These are phyloP conservation scores for Lepeophtheirus nordmannii DNA, from an alignment of 2,888 invertebrate species.

Conservation along the genomic window DNA sequence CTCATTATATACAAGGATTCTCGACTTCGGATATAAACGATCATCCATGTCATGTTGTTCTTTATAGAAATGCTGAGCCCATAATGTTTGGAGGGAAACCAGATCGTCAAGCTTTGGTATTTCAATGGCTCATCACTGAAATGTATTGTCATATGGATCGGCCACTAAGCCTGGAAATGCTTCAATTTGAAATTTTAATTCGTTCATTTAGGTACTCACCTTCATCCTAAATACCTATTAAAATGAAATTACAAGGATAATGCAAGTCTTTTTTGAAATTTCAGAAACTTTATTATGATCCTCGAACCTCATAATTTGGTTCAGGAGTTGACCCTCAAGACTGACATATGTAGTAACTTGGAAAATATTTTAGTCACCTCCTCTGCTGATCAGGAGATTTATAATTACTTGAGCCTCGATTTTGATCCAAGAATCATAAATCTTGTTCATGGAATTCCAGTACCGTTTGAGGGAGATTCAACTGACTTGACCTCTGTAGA, in stretches of 20 bases:
- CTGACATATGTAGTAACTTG: neutral
- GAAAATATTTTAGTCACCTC: neutral
- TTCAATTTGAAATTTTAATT: slow-evolving; percentile 12
- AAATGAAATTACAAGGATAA: too few species aligned
- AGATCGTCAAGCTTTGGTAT: slow-evolving; percentile 11
- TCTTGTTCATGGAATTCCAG: slow-evolving; percentile 11
- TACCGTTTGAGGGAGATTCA: slow-evolving; percentile 6
- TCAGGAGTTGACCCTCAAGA: neutral
- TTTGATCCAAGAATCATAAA: neutral
- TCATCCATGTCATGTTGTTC: neutral
- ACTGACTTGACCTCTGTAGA: neutral
- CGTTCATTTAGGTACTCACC: slow-evolving; percentile 20
- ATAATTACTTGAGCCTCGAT: neutral
- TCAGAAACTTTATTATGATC: neutral
- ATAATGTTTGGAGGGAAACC: slow-evolving; percentile 2
- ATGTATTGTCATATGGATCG: slow-evolving; percentile 15
- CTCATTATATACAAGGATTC: neutral
- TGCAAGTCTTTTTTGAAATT: too few species aligned
- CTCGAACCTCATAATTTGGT: neutral
- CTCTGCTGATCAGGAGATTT: neutral
- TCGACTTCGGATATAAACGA: neutral
- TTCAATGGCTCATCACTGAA: slow-evolving; percentile 17
- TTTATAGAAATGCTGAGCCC: neutral
- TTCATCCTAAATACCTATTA: too few species aligned
- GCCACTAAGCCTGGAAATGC: neutral